Evolutionary conservation across 2,888 invertebrate species (phyloP), one percentile per base, ranked within the genome.

Genomic region (Dasypogon diadema): DNA sequence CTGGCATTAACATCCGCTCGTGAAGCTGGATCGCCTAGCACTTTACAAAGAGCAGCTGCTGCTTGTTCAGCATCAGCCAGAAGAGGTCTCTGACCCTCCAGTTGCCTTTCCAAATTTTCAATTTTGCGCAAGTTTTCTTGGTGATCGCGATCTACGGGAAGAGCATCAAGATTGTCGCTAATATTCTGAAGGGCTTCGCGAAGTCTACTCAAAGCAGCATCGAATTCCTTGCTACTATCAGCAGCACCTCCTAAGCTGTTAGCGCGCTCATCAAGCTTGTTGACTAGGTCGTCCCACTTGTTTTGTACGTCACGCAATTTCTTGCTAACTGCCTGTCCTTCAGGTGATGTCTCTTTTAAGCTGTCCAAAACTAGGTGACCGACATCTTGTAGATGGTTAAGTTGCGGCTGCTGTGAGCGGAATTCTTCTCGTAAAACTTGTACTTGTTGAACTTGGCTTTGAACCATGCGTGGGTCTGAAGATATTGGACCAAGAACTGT

Each of bases 371-470:
- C 92, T 14, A 91, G 91, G 56, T 92, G 91, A 0, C 94, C 95
- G 34, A 95, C 90, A 79, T 93, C 92, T 80, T 95, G 91, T 79
- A 98, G 88, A 83, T 96, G 94, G 77, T 93, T 91, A 77, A 98
- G 87, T 80, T 96, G 94, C 0, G 97, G 96, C 83, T 97, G 95
- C 84, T 98, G 97, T 0, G 93, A 92, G 77, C 95, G 90, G 89
- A 98, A 94, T 87, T 99, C 98, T 85, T 98, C 98, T 77, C 97
- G 91, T 60, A 99, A 88, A 0, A 98, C 97, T 89, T 97, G 93
- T 2, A 94, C 93, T 89, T 97, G 97, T 83, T 97, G 96, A 16
- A 97, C 94, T 89, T 98, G 98, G 42, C 95, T 96, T 83, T 96
- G 94, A 2, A 98, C 96, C 93, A 98, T 95, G 74, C 97, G 89